Base-by-base conservation (phyloP, 2,888 invertebrate genomes). In the Lymantria monacha region DNA sequence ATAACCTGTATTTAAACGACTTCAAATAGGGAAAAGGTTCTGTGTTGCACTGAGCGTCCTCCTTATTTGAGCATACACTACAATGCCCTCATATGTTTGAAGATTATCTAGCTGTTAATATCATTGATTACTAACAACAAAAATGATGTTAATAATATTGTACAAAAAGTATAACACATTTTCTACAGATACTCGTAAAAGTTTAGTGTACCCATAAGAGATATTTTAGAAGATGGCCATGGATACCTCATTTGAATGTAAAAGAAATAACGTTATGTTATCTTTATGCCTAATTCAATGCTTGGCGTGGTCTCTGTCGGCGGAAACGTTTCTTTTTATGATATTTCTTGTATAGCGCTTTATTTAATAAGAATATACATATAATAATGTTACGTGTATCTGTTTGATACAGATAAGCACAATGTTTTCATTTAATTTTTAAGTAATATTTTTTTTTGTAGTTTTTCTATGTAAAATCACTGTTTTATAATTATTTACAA, bases 241-340 rank as follows among this genome's bases (percentile, higher is more conserved):
- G 57, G 55, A 53, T 55, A 42, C 55, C 59, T 66, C 59, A 62
- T 72, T 70, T 61, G 59, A 69, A 71, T 69, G 60, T 55, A 56
- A 60, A 55, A 61, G 57, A 64, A 66, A 66, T 69, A 69, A 61
- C 68, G 64, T 64, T 70, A 72, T 65, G 58, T 69, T 71, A 71
- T 69, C 59, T 61, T 49, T 53, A 53, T 65, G 57, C 59, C 55
- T 64, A 56, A 59, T 61, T 58, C 45, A 48, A 57, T 60, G 53
- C 40, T 44, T 50, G 49, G 30, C 57, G 51, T 36, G 40, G 42
- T 45, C 9, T 42, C 31, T 30, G 53, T 44, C 49, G 55, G 31
- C 46, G 61, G 60, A 63, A 62, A 50, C 58, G 49, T 69, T 68
- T 14, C 30, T 46, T 68, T 72, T 69, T 65, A 65, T 55, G 51